A percentile compares a stretch with the other conserved stretches of the same genome.
These are phyloP conservation scores for Benthosema pterotum DNA, from an alignment of 2,797 vertebrate genomes.

Conservation along the genomic window DNA sequence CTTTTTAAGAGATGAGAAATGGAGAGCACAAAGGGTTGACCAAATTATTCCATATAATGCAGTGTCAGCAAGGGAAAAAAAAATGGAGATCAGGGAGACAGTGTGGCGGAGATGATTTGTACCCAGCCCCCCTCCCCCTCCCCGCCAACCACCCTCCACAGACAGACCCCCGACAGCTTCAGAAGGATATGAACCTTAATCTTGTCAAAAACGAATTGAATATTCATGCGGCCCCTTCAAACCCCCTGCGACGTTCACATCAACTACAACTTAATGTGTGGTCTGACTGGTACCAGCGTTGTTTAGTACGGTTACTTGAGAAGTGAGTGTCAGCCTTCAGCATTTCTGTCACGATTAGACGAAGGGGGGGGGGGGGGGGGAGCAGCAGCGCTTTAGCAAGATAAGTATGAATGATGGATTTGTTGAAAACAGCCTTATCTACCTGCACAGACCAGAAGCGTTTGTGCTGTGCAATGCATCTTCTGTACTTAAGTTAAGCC, in stretches of 20 bases:
- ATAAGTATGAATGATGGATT: neutral
- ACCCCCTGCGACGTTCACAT: slow-evolving; percentile 10
- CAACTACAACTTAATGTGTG: slow-evolving; percentile 34
- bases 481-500: neutral
- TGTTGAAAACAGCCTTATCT: neutral
- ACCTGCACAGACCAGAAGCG: neutral
- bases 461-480: neutral
- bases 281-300: slow-evolving; percentile 5
- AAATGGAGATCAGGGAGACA: slow-evolving; percentile 27
- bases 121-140: slow-evolving; percentile 7
- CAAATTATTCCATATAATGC: slow-evolving; percentile 50
- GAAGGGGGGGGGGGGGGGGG: neutral
- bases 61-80: slow-evolving; percentile 44
- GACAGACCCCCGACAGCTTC: slow-evolving; percentile 39
- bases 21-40: slow-evolving; percentile 35
- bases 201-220: slow-evolving; percentile 62
- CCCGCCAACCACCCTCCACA: slow-evolving; percentile 22
- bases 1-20: slow-evolving; percentile 39
- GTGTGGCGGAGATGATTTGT: slow-evolving; percentile 41
- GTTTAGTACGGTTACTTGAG: slow-evolving; percentile 9
- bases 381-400: neutral
- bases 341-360: slow-evolving; percentile 8
- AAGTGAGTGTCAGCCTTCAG: slow-evolving; percentile 7
- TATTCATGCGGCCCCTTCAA: slow-evolving; percentile 38
- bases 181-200: slow-evolving; percentile 65